These are phyloP conservation scores for Himalopsyche phryganea DNA, from an alignment of 1,140 invertebrate species.

Conservation along the genomic window DNA sequence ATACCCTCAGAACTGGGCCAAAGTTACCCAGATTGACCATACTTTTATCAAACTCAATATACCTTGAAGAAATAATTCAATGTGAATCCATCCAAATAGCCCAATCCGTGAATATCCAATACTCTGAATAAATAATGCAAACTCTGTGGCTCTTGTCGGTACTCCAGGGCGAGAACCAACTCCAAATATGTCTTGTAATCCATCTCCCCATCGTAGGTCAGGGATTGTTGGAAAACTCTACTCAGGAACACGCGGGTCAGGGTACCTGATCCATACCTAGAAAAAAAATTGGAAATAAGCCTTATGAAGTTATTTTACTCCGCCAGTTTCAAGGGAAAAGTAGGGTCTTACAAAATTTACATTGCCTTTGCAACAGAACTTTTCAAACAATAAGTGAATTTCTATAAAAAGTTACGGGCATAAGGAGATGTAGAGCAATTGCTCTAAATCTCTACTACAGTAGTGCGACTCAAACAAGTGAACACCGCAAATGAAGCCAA, in stretches of 20 bases:
- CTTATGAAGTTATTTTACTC: no score
- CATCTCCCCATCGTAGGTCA: constrained; percentile 96
- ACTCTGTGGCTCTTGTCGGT: constrained; percentile 86
- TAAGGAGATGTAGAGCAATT: no score
- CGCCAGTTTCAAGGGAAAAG: no score
- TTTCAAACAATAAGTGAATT: background rate
- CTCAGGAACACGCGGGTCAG: constrained; percentile 90
- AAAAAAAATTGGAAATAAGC: constrained; percentile 26
- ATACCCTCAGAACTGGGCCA: no score
- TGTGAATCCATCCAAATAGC: constrained; percentile 86
- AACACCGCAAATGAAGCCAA: no score
- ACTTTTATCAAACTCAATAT: no score
- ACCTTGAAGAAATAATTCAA: constrained; percentile 92
- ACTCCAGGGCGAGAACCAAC: constrained; percentile 90
- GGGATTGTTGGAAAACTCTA: constrained; percentile 90
- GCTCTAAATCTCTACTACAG: no score
- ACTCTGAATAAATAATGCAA: constrained; percentile 91
- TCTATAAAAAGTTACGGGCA: no score
- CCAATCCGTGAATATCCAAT: constrained; percentile 84
- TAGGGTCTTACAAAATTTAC: no score
- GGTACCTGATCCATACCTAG: constrained; percentile 84
- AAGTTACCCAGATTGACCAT: no score
- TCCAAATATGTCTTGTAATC: constrained; percentile 97
- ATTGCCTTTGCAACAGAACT: background rate
- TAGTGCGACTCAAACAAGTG: no score